Conservation (phyloP, 1,140 invertebrate species). For the Drosophila mayri region DNA sequence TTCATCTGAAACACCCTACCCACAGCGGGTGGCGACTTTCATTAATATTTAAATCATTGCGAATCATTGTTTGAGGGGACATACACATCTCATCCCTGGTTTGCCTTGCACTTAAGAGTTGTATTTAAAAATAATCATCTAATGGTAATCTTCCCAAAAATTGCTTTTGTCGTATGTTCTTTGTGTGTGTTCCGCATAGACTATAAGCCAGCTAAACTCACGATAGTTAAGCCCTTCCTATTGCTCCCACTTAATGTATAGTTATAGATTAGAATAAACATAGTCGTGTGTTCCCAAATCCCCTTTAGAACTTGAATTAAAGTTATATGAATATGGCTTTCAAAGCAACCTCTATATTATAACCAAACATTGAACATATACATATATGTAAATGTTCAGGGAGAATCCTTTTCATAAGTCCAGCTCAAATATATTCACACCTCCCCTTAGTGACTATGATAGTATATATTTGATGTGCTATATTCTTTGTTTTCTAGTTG, state of each 20-base stretch:
- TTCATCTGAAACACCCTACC: conserved; percentile 20
- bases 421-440: neutral
- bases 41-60: conserved; percentile 19
- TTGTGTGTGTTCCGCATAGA: conserved; percentile 28
- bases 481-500: conserved; percentile 18
- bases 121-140: conserved; percentile 32
- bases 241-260: conserved; percentile 35
- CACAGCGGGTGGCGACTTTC: conserved; percentile 1
- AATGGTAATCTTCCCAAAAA: neutral
- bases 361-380: neutral
- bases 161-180: conserved; percentile 33
- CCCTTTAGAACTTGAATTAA: conserved; percentile 10
- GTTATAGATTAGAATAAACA: conserved; percentile 12
- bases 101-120: conserved; percentile 34
- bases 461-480: conserved; percentile 24
- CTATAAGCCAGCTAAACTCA: conserved; percentile 30
- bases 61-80: conserved; percentile 14
- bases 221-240: conserved; percentile 11
- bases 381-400: conserved; percentile 6
- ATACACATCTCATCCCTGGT: conserved; percentile 20
- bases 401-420: neutral
- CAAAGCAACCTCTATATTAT: too few species aligned
- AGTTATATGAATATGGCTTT: neutral
- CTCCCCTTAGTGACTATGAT: conserved; percentile 13
- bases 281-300: conserved; percentile 16